A percentile compares a stretch with the other conserved stretches of the same genome.
Evolutionary conservation across 2,888 invertebrate genomes (phyloP).

Genomic region (Clunio marinus): DNA sequence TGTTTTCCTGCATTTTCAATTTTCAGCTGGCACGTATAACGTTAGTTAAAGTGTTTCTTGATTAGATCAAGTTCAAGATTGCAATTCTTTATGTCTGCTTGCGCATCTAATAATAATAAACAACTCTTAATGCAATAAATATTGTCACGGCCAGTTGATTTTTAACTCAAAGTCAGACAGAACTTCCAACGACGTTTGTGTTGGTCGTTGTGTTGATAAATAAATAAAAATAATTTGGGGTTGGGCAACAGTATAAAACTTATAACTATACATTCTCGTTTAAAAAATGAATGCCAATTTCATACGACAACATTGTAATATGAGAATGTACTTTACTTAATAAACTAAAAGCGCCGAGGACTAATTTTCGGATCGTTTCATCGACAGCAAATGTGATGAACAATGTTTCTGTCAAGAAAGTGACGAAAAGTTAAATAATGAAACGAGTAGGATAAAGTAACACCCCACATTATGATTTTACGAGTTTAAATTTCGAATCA

Average conservation of each 20-base stretch:
- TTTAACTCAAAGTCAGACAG: neutral
- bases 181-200: too few species aligned
- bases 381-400: too few species aligned
- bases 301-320: too few species aligned
- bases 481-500: neutral
- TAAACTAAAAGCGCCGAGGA: too few species aligned
- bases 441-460: too few species aligned
- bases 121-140: neutral
- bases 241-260: neutral
- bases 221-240: neutral
- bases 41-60: conserved; percentile 1
- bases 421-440: too few species aligned
- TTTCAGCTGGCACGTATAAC: conserved; percentile 11
- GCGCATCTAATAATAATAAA: neutral
- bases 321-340: too few species aligned
- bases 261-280: neutral
- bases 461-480: too few species aligned
- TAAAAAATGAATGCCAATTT: too few species aligned
- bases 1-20: neutral
- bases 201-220: neutral
- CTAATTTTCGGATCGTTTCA: too few species aligned
- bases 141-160: neutral
- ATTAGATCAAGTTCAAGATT: conserved; percentile 37
- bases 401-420: too few species aligned
- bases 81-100: conserved; percentile 10